Percentiles rank a stretch among this genome's conserved stretches.
phyloP scores from a whole-genome alignment of 2,113 vertebrate genomes.

The Plotosus lineatus region DNA sequence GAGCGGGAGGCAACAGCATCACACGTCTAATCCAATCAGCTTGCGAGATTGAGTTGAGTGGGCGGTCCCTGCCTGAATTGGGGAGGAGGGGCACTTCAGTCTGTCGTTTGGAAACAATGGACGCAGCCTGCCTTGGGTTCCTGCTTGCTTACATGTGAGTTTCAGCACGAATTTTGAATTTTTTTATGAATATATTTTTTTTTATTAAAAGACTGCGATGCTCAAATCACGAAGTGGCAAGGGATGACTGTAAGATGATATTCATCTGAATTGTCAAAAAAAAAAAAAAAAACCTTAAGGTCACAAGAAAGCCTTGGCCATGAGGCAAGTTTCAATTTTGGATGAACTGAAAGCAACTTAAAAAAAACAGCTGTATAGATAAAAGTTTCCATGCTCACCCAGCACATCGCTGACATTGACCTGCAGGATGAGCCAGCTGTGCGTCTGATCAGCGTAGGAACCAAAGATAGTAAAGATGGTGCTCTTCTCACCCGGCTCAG shows the following conservation, averaged over 20 bases:
- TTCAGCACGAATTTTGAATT: no score
- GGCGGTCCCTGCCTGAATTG: no score
- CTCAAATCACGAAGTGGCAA: no score
- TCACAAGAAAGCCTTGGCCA: neutral
- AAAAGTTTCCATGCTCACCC: slow-evolving; percentile 69
- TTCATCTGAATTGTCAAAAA: neutral
- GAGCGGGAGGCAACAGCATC: no score
- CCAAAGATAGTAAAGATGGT: slow-evolving; percentile 97
- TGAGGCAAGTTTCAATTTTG: neutral
- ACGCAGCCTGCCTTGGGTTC: no score
- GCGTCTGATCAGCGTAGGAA: slow-evolving; percentile 87
- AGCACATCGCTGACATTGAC: slow-evolving; percentile 89
- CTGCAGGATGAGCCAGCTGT: slow-evolving; percentile 98
- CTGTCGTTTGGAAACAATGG: no score
- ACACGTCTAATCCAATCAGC: no score
- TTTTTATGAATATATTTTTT: no score
- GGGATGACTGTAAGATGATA: neutral
- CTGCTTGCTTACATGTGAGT: no score
- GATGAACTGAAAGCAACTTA: neutral
- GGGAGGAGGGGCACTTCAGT: no score
- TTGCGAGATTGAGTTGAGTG: no score
- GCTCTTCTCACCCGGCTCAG: slow-evolving; percentile 94
- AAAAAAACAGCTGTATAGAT: neutral
- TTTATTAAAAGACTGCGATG: no score
- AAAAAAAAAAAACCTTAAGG: neutral